Percentiles rank a stretch among this genome's conserved stretches.
Conservation (phyloP, 2,888 invertebrate species). For the Agrotis clavis region DNA sequence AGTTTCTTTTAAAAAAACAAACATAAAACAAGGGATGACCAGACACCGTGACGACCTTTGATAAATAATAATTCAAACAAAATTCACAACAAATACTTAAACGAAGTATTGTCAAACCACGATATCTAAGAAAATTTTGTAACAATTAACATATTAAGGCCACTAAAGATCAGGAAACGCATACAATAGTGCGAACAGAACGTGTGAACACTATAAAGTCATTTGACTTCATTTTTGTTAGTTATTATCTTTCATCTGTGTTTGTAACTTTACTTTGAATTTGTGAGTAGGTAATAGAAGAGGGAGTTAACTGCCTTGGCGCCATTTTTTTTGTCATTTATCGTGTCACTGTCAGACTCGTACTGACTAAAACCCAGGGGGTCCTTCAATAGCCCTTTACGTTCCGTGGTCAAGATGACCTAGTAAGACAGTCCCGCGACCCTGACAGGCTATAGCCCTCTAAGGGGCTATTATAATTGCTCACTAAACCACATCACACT, state of each 20-base stretch:
- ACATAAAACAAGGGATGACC: neutral
- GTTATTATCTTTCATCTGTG: conserved; percentile 49
- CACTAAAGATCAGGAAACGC: conserved; percentile 61
- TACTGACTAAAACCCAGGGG: neutral
- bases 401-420: too few species aligned
- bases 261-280: conserved; percentile 26
- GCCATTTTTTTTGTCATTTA: neutral
- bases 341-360: neutral
- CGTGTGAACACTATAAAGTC: conserved; percentile 56
- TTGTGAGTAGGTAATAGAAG: neutral
- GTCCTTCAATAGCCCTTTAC: too few species aligned
- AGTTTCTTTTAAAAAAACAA: too few species aligned
- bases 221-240: conserved; percentile 53
- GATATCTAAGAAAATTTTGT: conserved; percentile 52
- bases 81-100: conserved; percentile 15
- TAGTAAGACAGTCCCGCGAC: too few species aligned
- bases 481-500: too few species aligned
- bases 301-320: too few species aligned
- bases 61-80: neutral
- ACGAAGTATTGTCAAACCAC: conserved; percentile 29
- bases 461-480: too few species aligned
- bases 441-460: too few species aligned
- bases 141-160: conserved; percentile 63
- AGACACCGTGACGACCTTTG: conserved; percentile 21
- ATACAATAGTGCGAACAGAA: conserved; percentile 64